Evolutionary conservation across 2,888 invertebrate genomes (phyloP).

Genomic region (Bellardia bayeri): DNA sequence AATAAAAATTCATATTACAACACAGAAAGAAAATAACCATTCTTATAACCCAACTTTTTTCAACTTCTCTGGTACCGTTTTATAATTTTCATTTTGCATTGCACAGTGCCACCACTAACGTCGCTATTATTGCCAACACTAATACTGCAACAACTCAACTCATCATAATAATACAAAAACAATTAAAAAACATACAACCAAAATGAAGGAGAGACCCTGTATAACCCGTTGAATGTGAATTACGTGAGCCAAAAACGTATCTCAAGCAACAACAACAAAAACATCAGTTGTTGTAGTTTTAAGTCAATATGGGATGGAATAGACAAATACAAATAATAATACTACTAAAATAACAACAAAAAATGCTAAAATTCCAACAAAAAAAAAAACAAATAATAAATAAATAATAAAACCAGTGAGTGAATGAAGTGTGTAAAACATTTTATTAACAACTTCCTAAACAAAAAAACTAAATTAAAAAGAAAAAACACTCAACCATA

Average conservation of each 20-base stretch:
- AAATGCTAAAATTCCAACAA: conserved; percentile 44
- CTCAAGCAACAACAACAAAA: conserved; percentile 35
- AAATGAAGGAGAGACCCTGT: conserved; percentile 58
- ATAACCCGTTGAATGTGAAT: conserved; percentile 74
- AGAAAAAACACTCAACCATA: not conserved
- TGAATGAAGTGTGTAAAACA: conserved; percentile 57
- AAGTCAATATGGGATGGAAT: conserved; percentile 44
- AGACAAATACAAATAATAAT: conserved; percentile 46
- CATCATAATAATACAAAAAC: conserved; percentile 2
- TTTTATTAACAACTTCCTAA: conserved; percentile 65
- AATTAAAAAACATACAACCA: not conserved
- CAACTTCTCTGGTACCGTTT: no score
- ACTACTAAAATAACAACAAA: conserved; percentile 28
- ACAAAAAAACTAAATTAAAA: conserved; percentile 38
- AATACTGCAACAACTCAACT: conserved; percentile 17
- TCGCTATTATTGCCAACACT: conserved; percentile 17
- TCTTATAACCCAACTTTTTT: no score
- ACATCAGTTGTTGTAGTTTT: conserved; percentile 42
- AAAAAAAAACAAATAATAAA: conserved; percentile 30
- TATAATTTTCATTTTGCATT: no score
- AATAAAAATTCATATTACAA: no score
- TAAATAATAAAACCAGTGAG: conserved; percentile 19
- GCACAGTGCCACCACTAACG: not conserved
- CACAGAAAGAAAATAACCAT: no score
- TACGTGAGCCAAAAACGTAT: conserved; percentile 74